Evolutionary conservation across 2,113 vertebrate species (phyloP), one percentile per base, ranked within the genome.

Genomic region (Glaucidium brasilianum): DNA sequence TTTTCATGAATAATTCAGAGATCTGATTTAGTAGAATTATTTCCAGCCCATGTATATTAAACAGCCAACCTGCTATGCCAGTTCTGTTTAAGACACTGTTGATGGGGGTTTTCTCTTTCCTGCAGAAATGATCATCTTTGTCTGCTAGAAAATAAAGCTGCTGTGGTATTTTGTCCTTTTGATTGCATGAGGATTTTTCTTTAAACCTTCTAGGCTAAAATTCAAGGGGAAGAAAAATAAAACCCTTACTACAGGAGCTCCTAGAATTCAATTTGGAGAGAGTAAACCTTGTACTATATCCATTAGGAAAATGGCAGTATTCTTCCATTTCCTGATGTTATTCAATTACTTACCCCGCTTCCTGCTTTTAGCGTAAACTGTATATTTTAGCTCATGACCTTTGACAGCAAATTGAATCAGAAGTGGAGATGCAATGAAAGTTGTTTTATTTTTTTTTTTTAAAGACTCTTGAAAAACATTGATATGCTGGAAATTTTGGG

Each of bases 301-400:
- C 97, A 97, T 97, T 97, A 97, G 91, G 97, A 97, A 97, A 97
- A 97, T 95, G 93, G 97, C 96, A 96, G 91, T 92, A 92, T 97
- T 96, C 96, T 95, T 93, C 95, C 92, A 93, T 96, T 97, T 97
- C 97, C 97, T 94, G 89, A 95, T 97, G 89, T 97, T 96, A 97
- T 97, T 97, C 96, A 97, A 97, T 97, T 97, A 96, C 94, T 96
- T 94, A 73, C 85, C 76, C 84, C 0, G 92, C 94, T 96, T 97
- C 92, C 95, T 97, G 95, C 96, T 96, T 97, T 96, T 97, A 95
- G 93, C 18, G n/a, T 96, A 96, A 97, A 97, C 96, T 97, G 93
- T 97, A 93, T 97, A 96, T 97, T 97, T 97, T 97, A 97, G 92
- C 96, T 95, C 68, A 43, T 95, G 96, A 97, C 96, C 96, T 97